Evolutionary conservation across 2,113 vertebrate genomes (phyloP).

Genomic region (Microcebus tavaratra): DNA sequence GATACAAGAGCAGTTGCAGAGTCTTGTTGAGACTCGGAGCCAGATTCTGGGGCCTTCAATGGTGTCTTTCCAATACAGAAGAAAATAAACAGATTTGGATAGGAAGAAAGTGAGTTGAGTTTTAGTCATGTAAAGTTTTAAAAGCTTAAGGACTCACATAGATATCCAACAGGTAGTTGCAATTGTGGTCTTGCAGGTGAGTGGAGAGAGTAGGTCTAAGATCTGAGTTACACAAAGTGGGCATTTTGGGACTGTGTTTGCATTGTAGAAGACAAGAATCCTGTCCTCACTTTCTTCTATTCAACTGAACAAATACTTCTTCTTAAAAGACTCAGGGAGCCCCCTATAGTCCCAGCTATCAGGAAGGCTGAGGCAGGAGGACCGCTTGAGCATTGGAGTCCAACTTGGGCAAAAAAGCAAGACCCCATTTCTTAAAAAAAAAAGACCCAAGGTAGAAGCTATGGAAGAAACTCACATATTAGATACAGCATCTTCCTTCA

Average conservation of each 20-base stretch:
- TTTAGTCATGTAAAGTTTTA: constrained; percentile 33
- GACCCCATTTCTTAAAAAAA: background rate
- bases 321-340: background rate
- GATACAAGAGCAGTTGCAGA: background rate
- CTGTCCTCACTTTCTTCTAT: background rate
- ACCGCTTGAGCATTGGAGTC: background rate
- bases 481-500: background rate
- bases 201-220: background rate
- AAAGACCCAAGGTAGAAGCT: background rate
- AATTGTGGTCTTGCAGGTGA: background rate
- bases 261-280: background rate
- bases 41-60: background rate
- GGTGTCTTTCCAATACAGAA: background rate
- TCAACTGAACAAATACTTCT: background rate
- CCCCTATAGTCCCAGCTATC: background rate
- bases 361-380: background rate
- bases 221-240: background rate
- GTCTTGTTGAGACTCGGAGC: background rate
- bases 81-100: constrained; percentile 16
- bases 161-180: background rate
- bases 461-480: background rate
- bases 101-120: background rate
- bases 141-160: background rate
- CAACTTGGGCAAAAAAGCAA: background rate
- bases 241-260: background rate